Evolutionary conservation across 2,888 invertebrate species (phyloP).

Genomic region (Encarsia formosa): DNA sequence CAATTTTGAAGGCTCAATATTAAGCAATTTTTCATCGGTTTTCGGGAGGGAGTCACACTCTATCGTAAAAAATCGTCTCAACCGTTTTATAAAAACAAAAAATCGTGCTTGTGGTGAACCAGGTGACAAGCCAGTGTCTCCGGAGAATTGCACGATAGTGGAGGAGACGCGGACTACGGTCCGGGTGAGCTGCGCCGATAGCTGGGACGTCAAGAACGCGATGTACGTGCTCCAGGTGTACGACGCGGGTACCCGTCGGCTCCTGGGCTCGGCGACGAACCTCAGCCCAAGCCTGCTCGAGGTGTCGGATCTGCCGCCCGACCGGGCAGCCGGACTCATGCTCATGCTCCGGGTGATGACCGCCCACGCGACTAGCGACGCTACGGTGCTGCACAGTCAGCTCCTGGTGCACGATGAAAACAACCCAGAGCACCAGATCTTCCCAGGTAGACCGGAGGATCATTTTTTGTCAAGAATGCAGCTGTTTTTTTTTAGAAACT

Average conservation of each 20-base stretch:
- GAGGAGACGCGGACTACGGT: conserved; percentile 52
- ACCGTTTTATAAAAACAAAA: too few species aligned
- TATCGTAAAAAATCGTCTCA: too few species aligned
- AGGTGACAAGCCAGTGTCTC: conserved; percentile 50
- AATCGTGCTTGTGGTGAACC: conserved; percentile 42
- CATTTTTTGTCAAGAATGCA: too few species aligned
- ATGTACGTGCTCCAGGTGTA: conserved; percentile 56
- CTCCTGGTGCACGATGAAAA: conserved; percentile 45
- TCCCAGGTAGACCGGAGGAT: conserved; percentile 47
- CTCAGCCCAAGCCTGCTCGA: conserved; percentile 52
- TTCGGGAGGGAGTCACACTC: too few species aligned
- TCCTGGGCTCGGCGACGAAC: conserved; percentile 55
- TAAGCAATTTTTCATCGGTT: too few species aligned
- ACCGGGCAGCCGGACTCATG: conserved; percentile 49
- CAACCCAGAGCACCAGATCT: conserved; percentile 44
- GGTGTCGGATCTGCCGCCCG: conserved; percentile 51
- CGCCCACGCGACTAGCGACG: conserved; percentile 54
- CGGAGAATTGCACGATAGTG: conserved; percentile 55
- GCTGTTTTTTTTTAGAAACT: too few species aligned
- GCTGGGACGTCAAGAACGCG: conserved; percentile 45
- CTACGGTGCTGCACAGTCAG: conserved; percentile 53
- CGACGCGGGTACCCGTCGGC: conserved; percentile 53
- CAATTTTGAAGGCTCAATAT: too few species aligned
- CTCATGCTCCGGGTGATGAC: conserved; percentile 55
- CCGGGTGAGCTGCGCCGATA: conserved; percentile 53